These are phyloP conservation scores for Aphelinus atriplicis DNA, from an alignment of 1,140 invertebrate genomes.

Conservation along the genomic window DNA sequence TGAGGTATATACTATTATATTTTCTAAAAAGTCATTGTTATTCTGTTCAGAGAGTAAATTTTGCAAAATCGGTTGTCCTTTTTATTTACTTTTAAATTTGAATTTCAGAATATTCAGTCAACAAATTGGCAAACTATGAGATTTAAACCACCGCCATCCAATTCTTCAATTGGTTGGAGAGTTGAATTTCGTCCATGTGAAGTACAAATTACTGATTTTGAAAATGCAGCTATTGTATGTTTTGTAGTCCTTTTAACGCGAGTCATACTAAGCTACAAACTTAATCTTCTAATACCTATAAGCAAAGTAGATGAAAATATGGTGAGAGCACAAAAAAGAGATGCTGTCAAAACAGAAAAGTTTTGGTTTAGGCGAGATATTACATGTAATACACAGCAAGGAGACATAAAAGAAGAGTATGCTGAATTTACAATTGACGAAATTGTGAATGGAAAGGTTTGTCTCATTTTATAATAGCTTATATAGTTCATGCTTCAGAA, in stretches of 20 bases:
- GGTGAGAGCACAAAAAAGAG: slow-evolving; percentile 89
- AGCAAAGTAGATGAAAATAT: slow-evolving; percentile 99
- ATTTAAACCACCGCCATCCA: slow-evolving; percentile 96
- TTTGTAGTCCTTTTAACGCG: slow-evolving; percentile 97
- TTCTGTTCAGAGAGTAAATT: not conserved
- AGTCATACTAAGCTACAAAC: slow-evolving; percentile 95
- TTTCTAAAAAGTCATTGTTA: slow-evolving; percentile 7
- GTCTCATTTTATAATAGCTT: slow-evolving; percentile 6
- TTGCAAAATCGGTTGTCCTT: slow-evolving; percentile 8
- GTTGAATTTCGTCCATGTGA: slow-evolving; percentile 99
- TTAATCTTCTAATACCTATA: slow-evolving; percentile 97
- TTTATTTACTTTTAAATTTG: slow-evolving; percentile 32
- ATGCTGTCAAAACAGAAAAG: slow-evolving; percentile 83
- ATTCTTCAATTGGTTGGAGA: slow-evolving; percentile 97
- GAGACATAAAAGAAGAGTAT: slow-evolving; percentile 65
- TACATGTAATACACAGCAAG: slow-evolving; percentile 63
- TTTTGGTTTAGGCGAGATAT: slow-evolving; percentile 94
- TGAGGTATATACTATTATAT: slow-evolving; percentile 74
- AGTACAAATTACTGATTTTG: slow-evolving; percentile 98
- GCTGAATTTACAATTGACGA: slow-evolving; percentile 90
- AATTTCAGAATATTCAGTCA: slow-evolving; percentile 94
- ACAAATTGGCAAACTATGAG: slow-evolving; percentile 99
- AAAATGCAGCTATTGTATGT: slow-evolving; percentile 99
- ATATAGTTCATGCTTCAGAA: not conserved
- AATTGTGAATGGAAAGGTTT: slow-evolving; percentile 96